Conservation (phyloP, 2,113 vertebrate genomes). For the Pogonocichla stellata region DNA sequence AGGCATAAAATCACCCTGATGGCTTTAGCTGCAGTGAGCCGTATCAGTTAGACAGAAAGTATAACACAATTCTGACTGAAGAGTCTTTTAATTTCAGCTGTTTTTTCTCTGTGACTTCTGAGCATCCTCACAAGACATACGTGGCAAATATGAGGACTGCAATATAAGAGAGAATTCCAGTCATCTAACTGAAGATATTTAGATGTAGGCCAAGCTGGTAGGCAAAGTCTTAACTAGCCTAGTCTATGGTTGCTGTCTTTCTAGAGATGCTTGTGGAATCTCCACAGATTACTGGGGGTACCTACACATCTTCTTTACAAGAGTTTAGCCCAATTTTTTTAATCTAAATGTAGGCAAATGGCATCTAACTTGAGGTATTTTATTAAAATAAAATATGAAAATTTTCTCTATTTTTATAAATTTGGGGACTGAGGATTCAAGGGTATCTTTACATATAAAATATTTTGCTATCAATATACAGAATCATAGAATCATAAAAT, state of each 20-base stretch:
- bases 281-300: neutral
- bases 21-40: neutral
- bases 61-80: neutral
- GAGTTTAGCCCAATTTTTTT: neutral
- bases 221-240: no score
- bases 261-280: neutral
- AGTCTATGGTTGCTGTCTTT: neutral
- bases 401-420: neutral
- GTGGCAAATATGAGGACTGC: neutral
- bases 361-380: neutral
- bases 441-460: neutral
- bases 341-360: neutral
- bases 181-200: neutral
- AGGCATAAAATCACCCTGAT: neutral
- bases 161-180: neutral
- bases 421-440: neutral
- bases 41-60: neutral
- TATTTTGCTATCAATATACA: neutral
- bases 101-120: neutral
- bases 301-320: neutral
- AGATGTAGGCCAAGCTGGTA: neutral
- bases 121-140: neutral
- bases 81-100: neutral
- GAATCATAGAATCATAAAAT: neutral
- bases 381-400: neutral